phyloP scores from a whole-genome alignment of 2,888 invertebrate species.

The Theretra japonica region DNA sequence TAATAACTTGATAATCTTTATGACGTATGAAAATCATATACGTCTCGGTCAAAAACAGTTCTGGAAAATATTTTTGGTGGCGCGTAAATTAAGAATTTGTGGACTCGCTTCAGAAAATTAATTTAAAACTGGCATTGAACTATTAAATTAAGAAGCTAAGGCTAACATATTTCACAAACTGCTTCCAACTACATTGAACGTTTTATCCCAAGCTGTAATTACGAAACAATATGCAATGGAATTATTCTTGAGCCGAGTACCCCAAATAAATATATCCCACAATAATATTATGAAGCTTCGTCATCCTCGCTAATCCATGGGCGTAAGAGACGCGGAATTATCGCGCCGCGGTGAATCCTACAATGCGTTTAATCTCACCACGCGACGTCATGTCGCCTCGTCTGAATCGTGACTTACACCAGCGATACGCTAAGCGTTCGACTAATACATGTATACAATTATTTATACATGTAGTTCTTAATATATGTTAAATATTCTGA shows the following conservation, averaged over 20 bases:
- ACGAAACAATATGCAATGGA: neutral
- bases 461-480: neutral
- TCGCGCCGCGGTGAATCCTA: conserved; percentile 35
- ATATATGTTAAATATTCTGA: neutral
- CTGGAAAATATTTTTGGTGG: neutral
- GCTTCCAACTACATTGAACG: neutral
- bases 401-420: neutral
- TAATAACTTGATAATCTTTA: conserved; percentile 31
- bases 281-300: neutral
- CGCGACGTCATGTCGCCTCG: neutral
- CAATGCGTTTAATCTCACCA: conserved; percentile 22
- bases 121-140: neutral
- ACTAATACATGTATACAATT: neutral
- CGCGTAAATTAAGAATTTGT: neutral
- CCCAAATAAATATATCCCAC: neutral
- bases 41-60: no score
- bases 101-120: neutral
- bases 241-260: neutral
- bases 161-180: neutral
- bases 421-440: neutral
- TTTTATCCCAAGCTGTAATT: neutral
- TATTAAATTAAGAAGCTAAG: neutral
- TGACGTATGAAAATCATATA: conserved; percentile 33
- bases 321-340: conserved; percentile 37
- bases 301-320: conserved; percentile 37